phyloP scores from a whole-genome alignment of 35 echinoderm and acorn worm genomes.

The Amphiura filiformis region DNA sequence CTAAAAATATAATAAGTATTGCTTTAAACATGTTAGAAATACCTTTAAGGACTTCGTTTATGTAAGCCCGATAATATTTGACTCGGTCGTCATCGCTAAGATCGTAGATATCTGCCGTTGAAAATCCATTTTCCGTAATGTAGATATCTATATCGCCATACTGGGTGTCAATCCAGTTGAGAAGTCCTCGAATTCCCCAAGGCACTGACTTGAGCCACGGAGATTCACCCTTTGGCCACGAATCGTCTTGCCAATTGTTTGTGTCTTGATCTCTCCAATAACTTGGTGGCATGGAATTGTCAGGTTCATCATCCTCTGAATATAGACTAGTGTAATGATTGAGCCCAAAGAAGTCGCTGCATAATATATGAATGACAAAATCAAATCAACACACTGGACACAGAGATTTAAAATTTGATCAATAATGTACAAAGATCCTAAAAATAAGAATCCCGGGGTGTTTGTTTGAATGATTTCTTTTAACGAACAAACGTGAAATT shows the following conservation, averaged over 20 bases:
- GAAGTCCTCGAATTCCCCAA: constrained; percentile 70
- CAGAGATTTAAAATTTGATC: too few relatives aligned
- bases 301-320: not conserved
- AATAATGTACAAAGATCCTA: too few relatives aligned
- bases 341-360: constrained; percentile 62
- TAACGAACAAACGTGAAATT: too few relatives aligned
- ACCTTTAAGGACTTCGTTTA: constrained; percentile 88
- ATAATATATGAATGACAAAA: too few relatives aligned
- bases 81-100: constrained; percentile 70
- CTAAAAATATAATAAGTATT: too few relatives aligned
- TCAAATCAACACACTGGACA: too few relatives aligned
- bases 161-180: constrained; percentile 79
- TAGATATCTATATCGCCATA: constrained; percentile 57
- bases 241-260: constrained; percentile 30
- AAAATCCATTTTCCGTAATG: constrained; percentile 82
- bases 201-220: constrained; percentile 72
- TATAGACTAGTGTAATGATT: constrained; percentile 90
- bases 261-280: constrained; percentile 65
- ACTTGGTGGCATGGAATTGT: not conserved
- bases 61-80: constrained; percentile 64
- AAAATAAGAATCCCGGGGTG: too few relatives aligned
- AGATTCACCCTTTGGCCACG: constrained; percentile 71
- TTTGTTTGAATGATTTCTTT: too few relatives aligned
- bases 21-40: too few relatives aligned
- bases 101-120: constrained; percentile 57